These are phyloP conservation scores for Diorhabda elongata DNA, from an alignment of 1,140 invertebrate species.

Conservation along the genomic window DNA sequence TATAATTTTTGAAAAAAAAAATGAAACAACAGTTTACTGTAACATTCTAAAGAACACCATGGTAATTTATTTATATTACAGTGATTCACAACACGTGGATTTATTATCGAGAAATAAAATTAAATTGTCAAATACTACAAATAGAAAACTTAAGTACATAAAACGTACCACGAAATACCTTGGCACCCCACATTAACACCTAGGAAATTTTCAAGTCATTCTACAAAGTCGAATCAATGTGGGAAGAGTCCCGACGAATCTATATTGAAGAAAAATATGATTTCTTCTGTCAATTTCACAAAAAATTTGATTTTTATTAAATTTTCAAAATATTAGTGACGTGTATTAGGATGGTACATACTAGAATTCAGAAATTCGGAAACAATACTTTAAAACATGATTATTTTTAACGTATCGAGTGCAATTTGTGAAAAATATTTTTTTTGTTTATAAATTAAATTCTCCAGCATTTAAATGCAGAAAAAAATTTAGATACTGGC, in stretches of 20 bases:
- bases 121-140: background rate
- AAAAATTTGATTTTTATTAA: too few relatives aligned
- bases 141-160: constrained; percentile 3
- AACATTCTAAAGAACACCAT: constrained; percentile 1
- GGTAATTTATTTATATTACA: background rate
- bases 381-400: too few relatives aligned
- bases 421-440: too few relatives aligned
- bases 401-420: too few relatives aligned
- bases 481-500: too few relatives aligned
- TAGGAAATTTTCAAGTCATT: background rate
- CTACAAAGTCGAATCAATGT: background rate
- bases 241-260: background rate
- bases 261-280: background rate
- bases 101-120: background rate
- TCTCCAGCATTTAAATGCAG: too few relatives aligned
- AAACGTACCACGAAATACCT: background rate
- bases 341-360: too few relatives aligned
- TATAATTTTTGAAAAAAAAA: background rate
- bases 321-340: too few relatives aligned
- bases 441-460: too few relatives aligned
- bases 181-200: background rate
- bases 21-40: background rate
- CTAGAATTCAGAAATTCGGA: too few relatives aligned
- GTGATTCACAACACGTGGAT: constrained; percentile 1
- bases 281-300: too few relatives aligned